Conservation (phyloP, 2,113 vertebrate species). For the Anseranas semipalmata region DNA sequence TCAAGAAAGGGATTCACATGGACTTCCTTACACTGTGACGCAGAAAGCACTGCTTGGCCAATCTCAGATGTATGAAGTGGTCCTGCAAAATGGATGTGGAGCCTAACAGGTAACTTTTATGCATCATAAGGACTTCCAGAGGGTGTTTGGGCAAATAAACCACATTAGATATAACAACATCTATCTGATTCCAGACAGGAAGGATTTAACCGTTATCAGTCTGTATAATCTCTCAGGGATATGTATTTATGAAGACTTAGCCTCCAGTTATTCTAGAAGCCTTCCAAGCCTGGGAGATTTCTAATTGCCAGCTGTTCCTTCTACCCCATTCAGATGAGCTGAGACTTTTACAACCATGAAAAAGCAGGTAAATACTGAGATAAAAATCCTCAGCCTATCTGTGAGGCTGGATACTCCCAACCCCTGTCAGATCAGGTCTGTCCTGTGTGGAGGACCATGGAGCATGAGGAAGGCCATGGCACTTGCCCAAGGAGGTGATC, state of each 20-base stretch:
- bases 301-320: neutral
- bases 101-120: neutral
- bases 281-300: neutral
- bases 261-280: neutral
- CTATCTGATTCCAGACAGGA: neutral
- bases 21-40: neutral
- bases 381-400: neutral
- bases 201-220: neutral
- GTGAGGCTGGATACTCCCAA: neutral
- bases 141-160: neutral
- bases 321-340: neutral
- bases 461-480: neutral
- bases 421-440: neutral
- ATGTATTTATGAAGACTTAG: neutral
- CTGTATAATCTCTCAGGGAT: neutral
- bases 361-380: neutral
- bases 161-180: neutral
- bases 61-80: neutral
- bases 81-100: neutral
- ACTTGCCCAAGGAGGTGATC: neutral
- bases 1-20: neutral
- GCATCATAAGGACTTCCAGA: neutral
- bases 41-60: neutral
- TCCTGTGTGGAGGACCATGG: fast-evolving
- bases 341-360: neutral